phyloP scores from a whole-genome alignment of 1,140 invertebrate species.

The Periplaneta americana region DNA sequence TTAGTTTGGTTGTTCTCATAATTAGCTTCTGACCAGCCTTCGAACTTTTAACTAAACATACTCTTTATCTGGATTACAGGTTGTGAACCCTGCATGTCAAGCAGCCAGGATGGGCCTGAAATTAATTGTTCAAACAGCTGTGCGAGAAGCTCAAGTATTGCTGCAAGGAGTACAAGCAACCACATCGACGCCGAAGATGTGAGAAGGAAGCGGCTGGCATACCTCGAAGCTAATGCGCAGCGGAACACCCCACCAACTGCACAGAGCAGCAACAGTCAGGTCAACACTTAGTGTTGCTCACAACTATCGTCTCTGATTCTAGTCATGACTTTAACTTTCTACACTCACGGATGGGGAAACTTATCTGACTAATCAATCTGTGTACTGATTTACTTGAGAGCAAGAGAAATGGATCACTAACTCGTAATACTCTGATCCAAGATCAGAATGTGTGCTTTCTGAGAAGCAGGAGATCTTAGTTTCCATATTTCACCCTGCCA shows the following conservation, averaged over 20 bases:
- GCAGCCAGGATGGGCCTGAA: background rate
- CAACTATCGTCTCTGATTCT: background rate
- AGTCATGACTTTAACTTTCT: background rate
- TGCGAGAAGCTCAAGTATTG: background rate
- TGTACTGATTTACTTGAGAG: background rate
- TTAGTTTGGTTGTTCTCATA: background rate
- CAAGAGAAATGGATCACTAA: background rate
- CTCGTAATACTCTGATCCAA: too few species aligned
- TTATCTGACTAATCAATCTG: background rate
- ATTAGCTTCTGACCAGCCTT: background rate
- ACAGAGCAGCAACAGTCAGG: background rate
- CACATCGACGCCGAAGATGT: constrained; percentile 6
- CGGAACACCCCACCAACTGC: background rate
- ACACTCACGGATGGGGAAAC: background rate
- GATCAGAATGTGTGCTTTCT: background rate
- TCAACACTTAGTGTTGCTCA: background rate
- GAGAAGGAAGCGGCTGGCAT: constrained; percentile 11
- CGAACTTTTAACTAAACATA: background rate
- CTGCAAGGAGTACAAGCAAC: background rate
- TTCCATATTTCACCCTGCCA: background rate
- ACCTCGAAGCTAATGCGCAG: background rate
- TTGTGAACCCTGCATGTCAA: background rate
- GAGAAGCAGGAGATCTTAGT: background rate
- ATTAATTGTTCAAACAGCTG: background rate
- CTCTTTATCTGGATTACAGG: background rate